Conservation (phyloP, 2,888 invertebrate species). For the Volucella inanis region DNA sequence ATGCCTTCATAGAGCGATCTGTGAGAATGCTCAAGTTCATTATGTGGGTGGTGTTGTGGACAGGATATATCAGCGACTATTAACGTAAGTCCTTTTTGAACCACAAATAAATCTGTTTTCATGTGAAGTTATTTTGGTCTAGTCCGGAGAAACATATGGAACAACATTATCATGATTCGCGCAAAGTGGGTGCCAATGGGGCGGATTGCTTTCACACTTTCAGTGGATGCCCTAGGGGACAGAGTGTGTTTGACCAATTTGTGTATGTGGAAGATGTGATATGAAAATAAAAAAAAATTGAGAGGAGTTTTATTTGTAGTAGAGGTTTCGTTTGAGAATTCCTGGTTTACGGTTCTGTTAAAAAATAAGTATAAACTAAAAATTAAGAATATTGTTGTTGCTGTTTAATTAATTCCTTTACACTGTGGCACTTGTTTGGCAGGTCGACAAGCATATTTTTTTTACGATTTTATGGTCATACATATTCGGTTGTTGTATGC, state of each 20-base stretch:
- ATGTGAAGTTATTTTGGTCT: neutral
- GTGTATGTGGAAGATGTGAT: constrained; percentile 40
- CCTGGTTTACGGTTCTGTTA: too few species aligned
- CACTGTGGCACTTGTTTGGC: too few species aligned
- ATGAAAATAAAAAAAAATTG: constrained; percentile 23
- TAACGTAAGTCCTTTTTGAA: constrained; percentile 36
- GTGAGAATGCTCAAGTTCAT: constrained; percentile 37
- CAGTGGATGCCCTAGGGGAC: constrained; percentile 43
- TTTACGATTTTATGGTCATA: too few species aligned
- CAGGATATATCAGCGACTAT: constrained; percentile 37
- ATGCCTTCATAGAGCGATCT: constrained; percentile 48
- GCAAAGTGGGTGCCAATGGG: constrained; percentile 40
- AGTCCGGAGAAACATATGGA: constrained; percentile 60
- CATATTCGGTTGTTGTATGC: too few species aligned
- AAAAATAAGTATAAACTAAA: too few species aligned
- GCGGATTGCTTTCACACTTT: constrained; percentile 55
- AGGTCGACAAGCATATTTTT: too few species aligned
- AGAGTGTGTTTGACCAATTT: constrained; percentile 60
- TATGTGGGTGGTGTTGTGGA: constrained; percentile 29
- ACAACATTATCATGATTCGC: constrained; percentile 54
- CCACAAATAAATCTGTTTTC: neutral
- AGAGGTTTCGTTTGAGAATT: neutral
- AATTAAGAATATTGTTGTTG: too few species aligned
- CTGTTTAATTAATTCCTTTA: too few species aligned
- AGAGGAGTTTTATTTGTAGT: neutral